Percentiles rank a stretch among this genome's conserved stretches.
These are phyloP conservation scores for Netelia virgata DNA, from an alignment of 2,888 invertebrate species.

Conservation along the genomic window DNA sequence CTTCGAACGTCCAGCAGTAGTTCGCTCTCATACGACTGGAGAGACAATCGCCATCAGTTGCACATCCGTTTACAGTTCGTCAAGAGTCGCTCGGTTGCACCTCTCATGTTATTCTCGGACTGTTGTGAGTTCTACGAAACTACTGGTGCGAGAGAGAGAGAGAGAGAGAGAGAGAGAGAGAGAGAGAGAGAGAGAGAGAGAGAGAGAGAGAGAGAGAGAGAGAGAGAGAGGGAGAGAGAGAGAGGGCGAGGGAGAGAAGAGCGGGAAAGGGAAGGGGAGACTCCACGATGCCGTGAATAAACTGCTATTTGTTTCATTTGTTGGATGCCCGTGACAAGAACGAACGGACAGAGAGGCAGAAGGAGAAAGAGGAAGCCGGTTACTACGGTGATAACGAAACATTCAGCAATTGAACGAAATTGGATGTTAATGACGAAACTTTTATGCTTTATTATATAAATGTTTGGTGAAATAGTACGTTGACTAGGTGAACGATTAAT, in stretches of 20 bases:
- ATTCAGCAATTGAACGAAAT: constrained; percentile 22
- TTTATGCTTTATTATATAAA: constrained; percentile 47
- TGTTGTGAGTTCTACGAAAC: constrained; percentile 38
- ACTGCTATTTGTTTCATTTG: constrained; percentile 71
- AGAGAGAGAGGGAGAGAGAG: constrained; percentile 52
- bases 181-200: constrained; percentile 50
- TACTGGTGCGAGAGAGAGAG: constrained; percentile 51
- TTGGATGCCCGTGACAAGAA: constrained; percentile 61
- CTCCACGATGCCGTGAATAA: constrained; percentile 67
- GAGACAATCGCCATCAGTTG: constrained; percentile 66
- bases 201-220: constrained; percentile 28
- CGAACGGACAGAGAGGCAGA: constrained; percentile 10
- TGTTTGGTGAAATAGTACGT: constrained; percentile 25
- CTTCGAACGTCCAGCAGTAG: constrained; percentile 62
- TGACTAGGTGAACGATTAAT: constrained; percentile 14
- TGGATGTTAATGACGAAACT: constrained; percentile 19
- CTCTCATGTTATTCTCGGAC: constrained; percentile 22
- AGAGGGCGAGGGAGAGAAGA: constrained; percentile 50
- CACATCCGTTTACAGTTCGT: constrained; percentile 64
- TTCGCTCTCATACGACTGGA: constrained; percentile 40
- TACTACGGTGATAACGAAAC: constrained; percentile 10
- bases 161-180: constrained; percentile 24
- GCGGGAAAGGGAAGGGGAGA: constrained; percentile 32
- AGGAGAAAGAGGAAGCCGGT: constrained; percentile 8
- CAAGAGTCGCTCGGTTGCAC: constrained; percentile 46